These are phyloP conservation scores for Crenuchus spilurus DNA, from an alignment of 2,797 vertebrate species.

Conservation along the genomic window DNA sequence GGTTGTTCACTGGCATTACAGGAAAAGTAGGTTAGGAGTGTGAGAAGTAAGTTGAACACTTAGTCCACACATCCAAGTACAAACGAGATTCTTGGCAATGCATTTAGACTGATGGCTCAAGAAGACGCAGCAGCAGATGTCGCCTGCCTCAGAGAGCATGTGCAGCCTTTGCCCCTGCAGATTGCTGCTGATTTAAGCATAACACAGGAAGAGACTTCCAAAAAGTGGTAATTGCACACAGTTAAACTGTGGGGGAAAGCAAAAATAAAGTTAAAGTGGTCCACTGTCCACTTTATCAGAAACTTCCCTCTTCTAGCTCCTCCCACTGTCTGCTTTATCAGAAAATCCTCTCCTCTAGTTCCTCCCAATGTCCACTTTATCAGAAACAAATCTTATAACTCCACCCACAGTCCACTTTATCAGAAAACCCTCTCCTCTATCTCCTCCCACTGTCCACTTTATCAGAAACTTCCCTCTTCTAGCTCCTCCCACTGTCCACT, in stretches of 20 bases:
- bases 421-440: too few relatives aligned
- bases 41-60: background rate
- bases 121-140: conserved; percentile 20
- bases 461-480: too few relatives aligned
- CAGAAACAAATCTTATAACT: too few relatives aligned
- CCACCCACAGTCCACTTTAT: background rate
- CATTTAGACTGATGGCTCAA: background rate
- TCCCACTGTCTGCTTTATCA: too few relatives aligned
- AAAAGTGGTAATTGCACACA: background rate
- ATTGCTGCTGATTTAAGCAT: background rate
- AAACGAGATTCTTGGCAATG: conserved; percentile 9
- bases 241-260: background rate
- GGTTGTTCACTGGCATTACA: background rate
- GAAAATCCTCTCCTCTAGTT: too few relatives aligned
- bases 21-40: background rate
- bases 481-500: too few relatives aligned
- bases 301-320: too few relatives aligned
- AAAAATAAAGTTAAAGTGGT: background rate
- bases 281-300: background rate
- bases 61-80: background rate
- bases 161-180: background rate
- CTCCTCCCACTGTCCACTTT: too few relatives aligned
- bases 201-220: background rate
- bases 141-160: conserved; percentile 2
- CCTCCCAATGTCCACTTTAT: too few relatives aligned